Evolutionary conservation across 2,113 vertebrate genomes (phyloP).

Genomic region (Corvus cornix): DNA sequence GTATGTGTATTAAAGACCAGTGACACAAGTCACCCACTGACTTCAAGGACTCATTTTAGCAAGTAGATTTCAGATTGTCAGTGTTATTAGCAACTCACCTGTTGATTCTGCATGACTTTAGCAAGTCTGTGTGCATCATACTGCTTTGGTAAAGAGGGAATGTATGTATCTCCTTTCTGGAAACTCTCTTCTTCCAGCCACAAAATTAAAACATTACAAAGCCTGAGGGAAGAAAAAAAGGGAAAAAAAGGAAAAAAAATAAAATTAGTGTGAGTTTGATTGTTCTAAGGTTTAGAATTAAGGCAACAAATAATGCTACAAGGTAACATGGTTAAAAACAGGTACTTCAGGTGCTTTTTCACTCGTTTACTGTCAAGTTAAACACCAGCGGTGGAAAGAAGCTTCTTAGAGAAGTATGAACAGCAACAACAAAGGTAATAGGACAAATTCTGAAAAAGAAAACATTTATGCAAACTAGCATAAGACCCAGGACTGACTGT

Average conservation of each 20-base stretch:
- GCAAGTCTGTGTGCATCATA: constrained; percentile 90
- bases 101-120: constrained; percentile 92
- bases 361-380: neutral
- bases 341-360: neutral
- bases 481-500: neutral
- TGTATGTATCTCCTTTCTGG: constrained; percentile 89
- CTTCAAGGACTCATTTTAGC: neutral
- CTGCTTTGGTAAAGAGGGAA: constrained; percentile 91
- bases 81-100: constrained; percentile 58
- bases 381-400: neutral
- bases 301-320: neutral
- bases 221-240: constrained; percentile 64
- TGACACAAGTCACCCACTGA: neutral
- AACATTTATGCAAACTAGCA: neutral
- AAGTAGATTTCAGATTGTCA: neutral
- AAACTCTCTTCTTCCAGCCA: constrained; percentile 96
- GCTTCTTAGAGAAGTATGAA: neutral
- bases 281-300: neutral
- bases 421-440: neutral
- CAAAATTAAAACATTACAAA: constrained; percentile 89
- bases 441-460: neutral
- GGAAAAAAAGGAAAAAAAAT: neutral
- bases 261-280: neutral
- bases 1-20: neutral
- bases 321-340: fast-evolving